Base-by-base conservation (phyloP, 2,888 invertebrate genomes). In the Pherbina coryleti region DNA sequence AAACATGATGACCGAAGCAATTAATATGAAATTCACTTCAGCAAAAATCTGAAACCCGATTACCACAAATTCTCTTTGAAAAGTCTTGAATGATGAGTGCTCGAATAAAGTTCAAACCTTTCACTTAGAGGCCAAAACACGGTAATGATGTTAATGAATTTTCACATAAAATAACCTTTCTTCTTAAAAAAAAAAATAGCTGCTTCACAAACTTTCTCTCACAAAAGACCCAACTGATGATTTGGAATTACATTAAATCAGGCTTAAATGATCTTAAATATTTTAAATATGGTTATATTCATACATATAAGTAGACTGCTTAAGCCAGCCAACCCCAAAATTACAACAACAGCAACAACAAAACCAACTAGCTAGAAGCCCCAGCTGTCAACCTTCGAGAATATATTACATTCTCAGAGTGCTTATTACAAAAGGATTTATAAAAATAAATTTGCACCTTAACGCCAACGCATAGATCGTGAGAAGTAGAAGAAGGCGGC, bases 371-470 rank as follows among this genome's bases (percentile, higher is more conserved):
- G 55, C 74, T 37, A 49, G 25, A 19, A 71, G 66, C 76, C 81
- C 81, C 87, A 84, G 83, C 84, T 85, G 86, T 83, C 85, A 84
- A 82, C 85, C 82, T 82, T 80, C n/a, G 49, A 82, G 86, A 84
- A 85, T 84, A 83, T 86, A 86, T 84, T 82, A 84, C 84, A 82
- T 84, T 84, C 83, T 82, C 83, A 83, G 82, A 85, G 86, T 84
- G 86, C 85, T 87, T 86, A 87, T 86, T 84, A 76, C 72, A 78
- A 86, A 85, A 84, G 87, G 86, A 84, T 84, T 83, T 82, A 80
- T 82, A 82, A 81, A 86, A 83, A 87, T 87, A 86, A 86, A 86
- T 86, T 87, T 85, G 83, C 86, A 86, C 87, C 86, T 86, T 86
- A 85, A 85, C 85, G 87, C 86, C 85, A 83, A 85, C 80, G 79